phyloP scores from a whole-genome alignment of 2,797 vertebrate genomes.

The Eulemur albifrons region DNA sequence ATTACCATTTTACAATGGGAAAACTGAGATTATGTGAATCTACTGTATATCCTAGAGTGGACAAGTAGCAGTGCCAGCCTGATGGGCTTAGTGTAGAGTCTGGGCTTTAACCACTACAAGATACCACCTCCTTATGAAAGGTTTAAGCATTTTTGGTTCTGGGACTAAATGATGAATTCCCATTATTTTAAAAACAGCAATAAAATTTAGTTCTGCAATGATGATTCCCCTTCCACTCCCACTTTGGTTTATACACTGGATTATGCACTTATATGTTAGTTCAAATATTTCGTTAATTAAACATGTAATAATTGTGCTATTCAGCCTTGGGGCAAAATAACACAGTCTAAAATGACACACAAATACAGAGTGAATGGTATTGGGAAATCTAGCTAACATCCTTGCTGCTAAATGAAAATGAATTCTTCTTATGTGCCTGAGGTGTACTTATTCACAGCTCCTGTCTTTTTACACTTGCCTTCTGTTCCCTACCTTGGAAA shows the following conservation, averaged over 20 bases:
- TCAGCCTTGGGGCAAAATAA: background rate
- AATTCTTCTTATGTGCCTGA: background rate
- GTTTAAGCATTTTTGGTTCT: background rate
- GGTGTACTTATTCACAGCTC: background rate
- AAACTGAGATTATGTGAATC: background rate
- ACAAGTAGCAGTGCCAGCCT: background rate
- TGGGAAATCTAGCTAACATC: background rate
- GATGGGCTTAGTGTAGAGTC: accelerated
- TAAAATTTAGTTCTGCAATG: constrained; percentile 21
- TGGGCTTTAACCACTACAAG: background rate
- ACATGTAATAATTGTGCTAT: background rate
- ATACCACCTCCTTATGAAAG: background rate
- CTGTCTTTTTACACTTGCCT: background rate
- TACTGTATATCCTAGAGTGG: background rate
- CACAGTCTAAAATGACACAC: background rate
- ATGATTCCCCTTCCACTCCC: background rate
- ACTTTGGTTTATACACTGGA: background rate
- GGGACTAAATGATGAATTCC: background rate
- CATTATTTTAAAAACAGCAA: background rate
- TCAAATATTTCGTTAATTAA: constrained; percentile 2
- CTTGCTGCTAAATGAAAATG: background rate
- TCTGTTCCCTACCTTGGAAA: constrained; percentile 15
- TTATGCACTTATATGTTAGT: background rate
- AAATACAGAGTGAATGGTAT: background rate
- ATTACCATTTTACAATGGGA: background rate